A percentile compares a stretch with the other conserved stretches of the same genome.
Conservation (phyloP, 37 sponge, comb jelly and placozoan species). For the Eunapius fragilis region DNA sequence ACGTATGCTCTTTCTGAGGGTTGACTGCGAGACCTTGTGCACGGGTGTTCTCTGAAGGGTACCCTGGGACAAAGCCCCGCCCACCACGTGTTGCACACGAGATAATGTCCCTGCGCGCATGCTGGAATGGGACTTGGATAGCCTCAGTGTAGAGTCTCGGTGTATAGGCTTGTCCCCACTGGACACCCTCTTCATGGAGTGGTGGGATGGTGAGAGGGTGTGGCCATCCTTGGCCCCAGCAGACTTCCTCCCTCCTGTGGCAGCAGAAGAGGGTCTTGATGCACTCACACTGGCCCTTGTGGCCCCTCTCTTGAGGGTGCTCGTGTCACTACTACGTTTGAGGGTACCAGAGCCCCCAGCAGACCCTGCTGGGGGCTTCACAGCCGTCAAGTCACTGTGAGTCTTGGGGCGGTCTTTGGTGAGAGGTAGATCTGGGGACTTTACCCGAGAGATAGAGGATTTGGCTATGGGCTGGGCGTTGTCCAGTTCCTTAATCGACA, state of each 20-base stretch:
- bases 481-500: background rate
- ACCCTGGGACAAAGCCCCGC: background rate
- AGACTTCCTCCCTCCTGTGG: background rate
- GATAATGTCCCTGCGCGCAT: background rate
- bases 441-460: background rate
- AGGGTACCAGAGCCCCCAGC: background rate
- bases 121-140: background rate
- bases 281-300: background rate
- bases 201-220: slow-evolving; percentile 2
- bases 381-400: background rate
- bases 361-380: background rate
- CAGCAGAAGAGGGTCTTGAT: background rate
- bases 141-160: background rate
- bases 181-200: slow-evolving; percentile 22
- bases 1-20: background rate
- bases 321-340: background rate
- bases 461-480: background rate
- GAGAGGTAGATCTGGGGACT: background rate
- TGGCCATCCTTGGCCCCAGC: background rate
- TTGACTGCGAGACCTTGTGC: background rate
- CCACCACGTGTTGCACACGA: background rate
- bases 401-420: background rate
- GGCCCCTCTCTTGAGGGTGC: background rate
- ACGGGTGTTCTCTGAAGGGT: background rate
- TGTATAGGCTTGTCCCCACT: slow-evolving; percentile 14